These are phyloP conservation scores for Siniperca obscura DNA, from an alignment of 2,797 vertebrate species.

Conservation along the genomic window DNA sequence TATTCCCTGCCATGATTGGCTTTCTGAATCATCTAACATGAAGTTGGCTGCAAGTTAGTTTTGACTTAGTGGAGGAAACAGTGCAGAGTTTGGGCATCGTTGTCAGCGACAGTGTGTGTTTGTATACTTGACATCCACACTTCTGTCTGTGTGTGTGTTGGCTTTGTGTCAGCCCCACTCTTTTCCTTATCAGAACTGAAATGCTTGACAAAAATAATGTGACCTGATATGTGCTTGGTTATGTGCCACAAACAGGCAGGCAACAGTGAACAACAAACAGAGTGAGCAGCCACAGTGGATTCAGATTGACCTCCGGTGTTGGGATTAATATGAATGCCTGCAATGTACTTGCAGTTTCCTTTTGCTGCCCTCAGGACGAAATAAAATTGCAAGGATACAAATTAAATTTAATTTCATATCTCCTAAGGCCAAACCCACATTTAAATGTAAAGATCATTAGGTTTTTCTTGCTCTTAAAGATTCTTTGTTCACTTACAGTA, in stretches of 20 bases:
- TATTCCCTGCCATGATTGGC: slow-evolving; percentile 44
- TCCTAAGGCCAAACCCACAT: neutral
- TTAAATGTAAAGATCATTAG: neutral
- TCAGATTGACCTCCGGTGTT: slow-evolving; percentile 22
- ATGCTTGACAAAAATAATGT: slow-evolving; percentile 70
- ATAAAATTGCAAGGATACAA: neutral
- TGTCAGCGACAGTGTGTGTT: slow-evolving; percentile 45
- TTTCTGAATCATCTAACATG: slow-evolving; percentile 50
- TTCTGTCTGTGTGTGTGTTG: slow-evolving; percentile 35
- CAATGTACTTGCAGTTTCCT: slow-evolving; percentile 13
- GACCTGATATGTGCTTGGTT: slow-evolving; percentile 71
- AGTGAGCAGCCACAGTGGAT: slow-evolving; percentile 24
- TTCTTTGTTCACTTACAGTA: too few species aligned
- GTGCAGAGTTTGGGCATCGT: slow-evolving; percentile 23
- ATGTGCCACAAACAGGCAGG: slow-evolving; percentile 54
- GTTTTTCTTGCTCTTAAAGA: neutral
- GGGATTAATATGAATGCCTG: slow-evolving; percentile 9
- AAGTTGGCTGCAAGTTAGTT: slow-evolving; percentile 53
- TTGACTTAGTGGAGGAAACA: slow-evolving; percentile 50
- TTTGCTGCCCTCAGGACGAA: slow-evolving; percentile 15
- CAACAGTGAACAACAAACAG: slow-evolving; percentile 50
- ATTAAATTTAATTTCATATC: neutral
- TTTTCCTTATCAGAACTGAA: slow-evolving; percentile 67
- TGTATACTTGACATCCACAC: slow-evolving; percentile 31
- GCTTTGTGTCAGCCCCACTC: slow-evolving; percentile 39